Evolutionary conservation across 2,888 invertebrate species (phyloP), one percentile per base, ranked within the genome.

Genomic region (Graphium colonna): DNA sequence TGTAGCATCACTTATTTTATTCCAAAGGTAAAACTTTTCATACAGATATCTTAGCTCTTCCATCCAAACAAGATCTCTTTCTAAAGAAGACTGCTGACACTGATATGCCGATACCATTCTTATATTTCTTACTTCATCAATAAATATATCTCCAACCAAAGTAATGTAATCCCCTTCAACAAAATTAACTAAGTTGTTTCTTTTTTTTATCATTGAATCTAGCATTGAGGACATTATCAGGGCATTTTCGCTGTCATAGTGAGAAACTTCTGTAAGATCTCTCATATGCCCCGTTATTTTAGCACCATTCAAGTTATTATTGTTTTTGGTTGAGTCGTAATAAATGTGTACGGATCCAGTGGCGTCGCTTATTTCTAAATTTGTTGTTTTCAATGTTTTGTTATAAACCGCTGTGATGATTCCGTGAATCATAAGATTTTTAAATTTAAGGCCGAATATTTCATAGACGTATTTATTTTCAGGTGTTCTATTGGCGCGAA

Each of bases 401-500:
- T 83, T 85, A 63, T 76, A 79, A 42, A 82, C 62, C 16, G 79
- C 65, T 3, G 87, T 88, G 8, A 86, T 67, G 3, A 85, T 75
- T 0, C 88, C 88, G 18, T 88, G 84, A 51, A 89, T 69, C 78
- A 79, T 83, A 8, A 87, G 61, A 55, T 88, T 88, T 67, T 89
- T 89, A 61, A 88, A 87, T 49, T 69, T 75, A 9, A 77, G 41
- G 0, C 76, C 77, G 46, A 86, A 86, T 12, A 87, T 60, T 63
- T 85, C 79, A 59, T 85, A 86, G 28, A 80, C 67, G 56, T 87
- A 89, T 64, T 79, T 83, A 62, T 79, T 79, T 58, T 75, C 68
- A 9, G 56, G 51, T n/a, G 68, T 72, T 51, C 67, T 66, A 59
- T 69, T 73, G 10, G 87, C 87, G 59, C 88, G 84, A 63, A 73